Conservation (phyloP, 53 echinoderm and acorn worm species). For the Arbacia lixula region DNA sequence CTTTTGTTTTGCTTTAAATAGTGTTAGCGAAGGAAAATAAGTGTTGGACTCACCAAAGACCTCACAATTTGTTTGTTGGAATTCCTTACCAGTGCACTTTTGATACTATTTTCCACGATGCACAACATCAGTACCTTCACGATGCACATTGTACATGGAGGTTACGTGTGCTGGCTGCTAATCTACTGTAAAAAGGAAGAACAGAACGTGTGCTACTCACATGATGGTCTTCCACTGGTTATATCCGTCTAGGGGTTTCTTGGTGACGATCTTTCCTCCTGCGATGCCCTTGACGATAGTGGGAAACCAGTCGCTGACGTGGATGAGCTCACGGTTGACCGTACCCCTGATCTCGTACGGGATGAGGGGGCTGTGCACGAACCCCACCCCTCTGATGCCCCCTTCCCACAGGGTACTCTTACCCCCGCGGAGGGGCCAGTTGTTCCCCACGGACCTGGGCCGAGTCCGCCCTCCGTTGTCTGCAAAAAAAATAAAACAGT, state of each 20-base stretch:
- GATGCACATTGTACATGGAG: no score
- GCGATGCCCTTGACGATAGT: constrained; percentile 82
- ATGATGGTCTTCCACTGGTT: constrained; percentile 74
- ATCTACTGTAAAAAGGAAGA: no score
- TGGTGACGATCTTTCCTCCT: constrained; percentile 56
- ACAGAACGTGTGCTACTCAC: no score
- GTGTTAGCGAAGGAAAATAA: no score
- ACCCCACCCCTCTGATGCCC: constrained; percentile 79
- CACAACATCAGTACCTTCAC: no score
- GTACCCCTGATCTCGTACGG: constrained; percentile 54
- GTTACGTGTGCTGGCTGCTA: no score
- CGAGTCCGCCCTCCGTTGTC: constrained; percentile 78
- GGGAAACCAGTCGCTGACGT: constrained; percentile 93
- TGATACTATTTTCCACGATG: no score
- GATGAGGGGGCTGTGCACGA: constrained; percentile 73
- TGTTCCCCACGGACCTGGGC: constrained; percentile 59
- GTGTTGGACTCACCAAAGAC: no score
- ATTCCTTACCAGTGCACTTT: no score
- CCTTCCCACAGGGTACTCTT: constrained; percentile 89
- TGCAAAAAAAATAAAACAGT: constrained; percentile 9
- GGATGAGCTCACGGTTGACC: constrained; percentile 65
- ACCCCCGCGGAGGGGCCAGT: constrained; percentile 86
- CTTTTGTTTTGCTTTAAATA: no score
- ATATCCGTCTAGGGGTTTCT: constrained; percentile 78
- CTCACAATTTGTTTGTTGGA: no score